Percentiles rank a stretch among this genome's conserved stretches.
phyloP scores from a whole-genome alignment of 1,140 invertebrate species.

The Oncopodura yosiiana region DNA sequence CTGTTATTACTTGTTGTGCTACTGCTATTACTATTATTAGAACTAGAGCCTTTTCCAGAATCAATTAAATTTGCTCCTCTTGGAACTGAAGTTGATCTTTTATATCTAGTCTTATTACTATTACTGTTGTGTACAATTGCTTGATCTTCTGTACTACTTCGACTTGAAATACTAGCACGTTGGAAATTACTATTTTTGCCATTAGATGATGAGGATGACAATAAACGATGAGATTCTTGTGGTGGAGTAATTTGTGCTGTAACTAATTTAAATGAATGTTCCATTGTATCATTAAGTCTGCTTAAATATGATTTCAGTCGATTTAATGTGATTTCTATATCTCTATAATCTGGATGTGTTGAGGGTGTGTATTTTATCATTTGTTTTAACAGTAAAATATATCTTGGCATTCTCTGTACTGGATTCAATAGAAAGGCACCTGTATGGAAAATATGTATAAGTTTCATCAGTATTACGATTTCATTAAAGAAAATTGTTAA shows the following conservation, averaged over 20 bases:
- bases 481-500: too few species aligned
- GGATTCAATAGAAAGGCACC: conserved; percentile 40
- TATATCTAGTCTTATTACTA: conserved; percentile 14
- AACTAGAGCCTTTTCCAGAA: too few species aligned
- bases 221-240: conserved; percentile 8
- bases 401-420: conserved; percentile 41
- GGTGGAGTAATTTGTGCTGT: conserved; percentile 35
- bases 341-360: conserved; percentile 38
- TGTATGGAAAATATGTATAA: too few species aligned
- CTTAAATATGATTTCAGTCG: conserved; percentile 39
- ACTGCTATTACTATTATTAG: too few species aligned
- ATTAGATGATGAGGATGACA: conserved; percentile 6
- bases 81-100: conserved; percentile 17
- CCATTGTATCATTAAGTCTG: conserved; percentile 41
- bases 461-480: too few species aligned
- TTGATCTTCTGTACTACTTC: conserved; percentile 16
- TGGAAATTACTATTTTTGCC: conserved; percentile 18
- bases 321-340: conserved; percentile 37
- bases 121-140: background rate
- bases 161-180: conserved; percentile 17
- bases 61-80: conserved; percentile 5
- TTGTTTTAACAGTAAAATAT: conserved; percentile 41
- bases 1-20: background rate
- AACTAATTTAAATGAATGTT: conserved; percentile 41
- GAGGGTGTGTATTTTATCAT: conserved; percentile 39